A percentile compares a stretch with the other conserved stretches of the same genome.
Evolutionary conservation across 2,888 invertebrate genomes (phyloP).

Genomic region (Nudaria mundana): DNA sequence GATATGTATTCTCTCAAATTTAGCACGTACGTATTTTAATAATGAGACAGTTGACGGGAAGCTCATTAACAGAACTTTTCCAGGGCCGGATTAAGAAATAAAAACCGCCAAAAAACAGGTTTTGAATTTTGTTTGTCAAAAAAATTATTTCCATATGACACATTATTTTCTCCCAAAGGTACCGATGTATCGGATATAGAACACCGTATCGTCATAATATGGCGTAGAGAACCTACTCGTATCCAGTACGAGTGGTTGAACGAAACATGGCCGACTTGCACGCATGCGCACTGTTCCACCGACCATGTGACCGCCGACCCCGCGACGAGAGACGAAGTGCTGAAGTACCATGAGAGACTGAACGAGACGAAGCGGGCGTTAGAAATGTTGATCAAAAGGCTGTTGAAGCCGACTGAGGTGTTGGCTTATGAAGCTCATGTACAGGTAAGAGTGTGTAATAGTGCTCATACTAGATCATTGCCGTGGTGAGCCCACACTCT

Average conservation of each 20-base stretch:
- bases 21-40: too few relatives aligned
- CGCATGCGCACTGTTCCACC: slow-evolving; percentile 52
- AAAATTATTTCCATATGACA: too few relatives aligned
- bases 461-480: too few relatives aligned
- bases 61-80: too few relatives aligned
- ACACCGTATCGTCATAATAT: slow-evolving; percentile 92
- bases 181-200: slow-evolving; percentile 75
- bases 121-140: too few relatives aligned
- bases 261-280: slow-evolving; percentile 84
- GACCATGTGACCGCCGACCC: slow-evolving; percentile 41
- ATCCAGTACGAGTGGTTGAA: slow-evolving; percentile 95
- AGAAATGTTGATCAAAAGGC: slow-evolving; percentile 85
- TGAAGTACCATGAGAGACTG: slow-evolving; percentile 65
- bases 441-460: slow-evolving; percentile 71
- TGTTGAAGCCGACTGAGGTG: slow-evolving; percentile 87
- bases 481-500: too few relatives aligned
- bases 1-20: too few relatives aligned
- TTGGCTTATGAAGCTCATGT: slow-evolving; percentile 90
- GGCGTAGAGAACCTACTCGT: slow-evolving; percentile 92
- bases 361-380: slow-evolving; percentile 88
- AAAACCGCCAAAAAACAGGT: too few relatives aligned
- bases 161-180: slow-evolving; percentile 54
- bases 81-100: too few relatives aligned
- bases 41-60: too few relatives aligned
- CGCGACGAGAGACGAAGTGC: slow-evolving; percentile 56